These are phyloP conservation scores for Oryzias celebensis DNA, from an alignment of 2,113 vertebrate species.

Conservation along the genomic window DNA sequence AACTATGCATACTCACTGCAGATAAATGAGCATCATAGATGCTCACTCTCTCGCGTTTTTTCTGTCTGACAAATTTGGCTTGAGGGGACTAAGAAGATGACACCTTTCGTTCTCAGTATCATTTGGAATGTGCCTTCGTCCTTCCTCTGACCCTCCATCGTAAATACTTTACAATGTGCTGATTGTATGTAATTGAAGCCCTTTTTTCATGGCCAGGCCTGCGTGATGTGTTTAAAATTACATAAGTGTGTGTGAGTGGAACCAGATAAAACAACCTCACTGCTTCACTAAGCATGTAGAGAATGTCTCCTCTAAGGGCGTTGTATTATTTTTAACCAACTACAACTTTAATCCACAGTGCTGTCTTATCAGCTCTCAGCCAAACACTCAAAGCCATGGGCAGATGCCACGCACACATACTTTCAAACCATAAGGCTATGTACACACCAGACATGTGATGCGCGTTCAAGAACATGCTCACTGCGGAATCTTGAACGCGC, in stretches of 20 bases:
- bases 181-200: conserved; percentile 2
- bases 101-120: no score
- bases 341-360: conserved; percentile 43
- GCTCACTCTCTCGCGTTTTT: not conserved
- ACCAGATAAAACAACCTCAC: conserved; percentile 37
- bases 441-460: no score
- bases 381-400: not conserved
- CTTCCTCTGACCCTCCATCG: not conserved
- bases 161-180: not conserved
- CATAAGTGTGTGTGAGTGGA: conserved; percentile 1
- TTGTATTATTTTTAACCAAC: conserved; percentile 72
- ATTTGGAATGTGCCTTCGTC: no score
- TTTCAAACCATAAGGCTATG: not conserved
- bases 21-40: not conserved
- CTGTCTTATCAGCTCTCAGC: conserved; percentile 48
- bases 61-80: not conserved
- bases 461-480: not conserved
- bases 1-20: not conserved
- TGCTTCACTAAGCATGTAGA: conserved; percentile 23
- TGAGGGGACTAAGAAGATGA: not conserved
- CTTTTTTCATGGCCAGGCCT: conserved; percentile 1
- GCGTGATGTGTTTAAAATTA: not conserved
- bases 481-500: no score
- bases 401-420: conserved; percentile 1
- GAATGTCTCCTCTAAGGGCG: conserved; percentile 69